Base-by-base conservation (phyloP, 2,113 vertebrate genomes). In the Callopanchax toddi region DNA sequence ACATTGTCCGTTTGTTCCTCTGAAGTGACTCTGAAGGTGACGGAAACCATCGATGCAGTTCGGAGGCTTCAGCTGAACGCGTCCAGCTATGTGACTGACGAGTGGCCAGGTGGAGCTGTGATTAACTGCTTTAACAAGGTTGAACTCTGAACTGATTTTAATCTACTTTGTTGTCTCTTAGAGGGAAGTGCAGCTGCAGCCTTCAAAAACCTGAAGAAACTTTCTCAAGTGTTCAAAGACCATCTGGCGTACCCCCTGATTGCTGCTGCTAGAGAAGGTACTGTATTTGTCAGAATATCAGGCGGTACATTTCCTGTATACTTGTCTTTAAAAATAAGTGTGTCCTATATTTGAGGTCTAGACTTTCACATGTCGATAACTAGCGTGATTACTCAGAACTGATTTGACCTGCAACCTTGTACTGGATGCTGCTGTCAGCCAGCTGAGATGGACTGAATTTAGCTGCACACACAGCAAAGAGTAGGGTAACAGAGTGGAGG, bases 221-320 rank as follows among this genome's bases (percentile, higher is more conserved):
- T 98, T 39, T 98, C 96, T 1, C 92, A 94, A 6, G 80, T 95
- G 63, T 95, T 98, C 87, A 99, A 98, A 86, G 97, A 99, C 83
- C 94, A 96, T 81, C 81, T 98, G 77, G 94, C 94, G 4, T 97
- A 97, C 51, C 95, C 96, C 39, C 91, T 98, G 65, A 93, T 99
- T 53, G 95, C 97, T 39, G 88, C 93, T 40, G 93, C 96, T 48
- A 91, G 97, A 85, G 95, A 96, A 93, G 96, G 97, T 98, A 87
- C 82, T n/a, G n/a, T n/a, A n/a, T n/a, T n/a, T n/a, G n/a, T n/a
- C n/a, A n/a, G n/a, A n/a, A n/a, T n/a, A n/a, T n/a, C n/a, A n/a
- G n/a, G n/a, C n/a, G n/a, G n/a, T n/a, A n/a, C n/a, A n/a, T n/a
- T n/a, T n/a, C n/a, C n/a, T n/a, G n/a, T n/a, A n/a, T n/a, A n/a